These are phyloP conservation scores for Rynchops niger DNA, from an alignment of 2,113 vertebrate species.

Conservation along the genomic window DNA sequence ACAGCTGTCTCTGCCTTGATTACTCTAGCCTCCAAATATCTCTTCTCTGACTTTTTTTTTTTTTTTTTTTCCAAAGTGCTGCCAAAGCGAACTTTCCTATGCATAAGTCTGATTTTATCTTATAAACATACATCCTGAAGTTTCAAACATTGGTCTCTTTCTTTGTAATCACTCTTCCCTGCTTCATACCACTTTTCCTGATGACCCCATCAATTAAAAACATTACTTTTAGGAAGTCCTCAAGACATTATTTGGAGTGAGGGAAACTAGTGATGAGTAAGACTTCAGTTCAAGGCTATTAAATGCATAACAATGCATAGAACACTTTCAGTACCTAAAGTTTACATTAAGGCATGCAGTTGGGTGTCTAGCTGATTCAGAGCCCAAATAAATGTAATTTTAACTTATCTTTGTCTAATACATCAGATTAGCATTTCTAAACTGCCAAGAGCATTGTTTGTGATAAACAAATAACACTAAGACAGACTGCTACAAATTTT, in stretches of 20 bases:
- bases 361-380: neutral
- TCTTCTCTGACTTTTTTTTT: neutral
- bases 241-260: neutral
- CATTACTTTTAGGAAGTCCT: neutral
- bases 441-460: neutral
- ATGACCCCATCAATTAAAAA: neutral
- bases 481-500: neutral
- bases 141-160: neutral
- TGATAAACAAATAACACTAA: conserved; percentile 22
- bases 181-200: neutral
- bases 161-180: neutral
- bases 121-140: neutral
- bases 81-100: neutral
- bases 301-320: neutral
- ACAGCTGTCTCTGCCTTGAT: neutral
- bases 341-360: neutral
- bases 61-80: neutral
- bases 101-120: neutral
- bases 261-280: neutral
- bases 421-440: neutral
- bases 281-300: neutral
- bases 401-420: neutral
- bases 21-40: neutral
- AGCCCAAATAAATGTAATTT: neutral
- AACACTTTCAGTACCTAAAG: neutral